A percentile compares a stretch with the other conserved stretches of the same genome.
These are phyloP conservation scores for Aphelocoma californica DNA, from an alignment of 2,797 vertebrate species.

Conservation along the genomic window DNA sequence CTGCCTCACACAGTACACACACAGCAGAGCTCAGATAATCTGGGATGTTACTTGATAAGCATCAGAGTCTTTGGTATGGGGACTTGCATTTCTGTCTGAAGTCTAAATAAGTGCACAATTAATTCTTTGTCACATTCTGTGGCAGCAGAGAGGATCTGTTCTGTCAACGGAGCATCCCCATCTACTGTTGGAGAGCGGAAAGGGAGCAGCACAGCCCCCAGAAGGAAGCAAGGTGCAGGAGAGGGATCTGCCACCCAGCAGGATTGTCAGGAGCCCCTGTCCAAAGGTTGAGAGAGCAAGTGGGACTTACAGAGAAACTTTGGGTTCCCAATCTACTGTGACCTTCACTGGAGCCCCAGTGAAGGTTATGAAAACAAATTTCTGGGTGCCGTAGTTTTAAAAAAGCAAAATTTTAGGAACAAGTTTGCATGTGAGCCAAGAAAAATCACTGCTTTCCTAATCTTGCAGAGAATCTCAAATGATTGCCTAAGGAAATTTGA, in stretches of 20 bases:
- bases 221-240: background rate
- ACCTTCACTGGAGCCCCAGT: background rate
- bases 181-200: background rate
- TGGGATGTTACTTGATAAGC: background rate
- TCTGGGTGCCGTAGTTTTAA: background rate
- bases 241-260: background rate
- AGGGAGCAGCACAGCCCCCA: background rate
- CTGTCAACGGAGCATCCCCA: constrained; percentile 10
- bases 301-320: background rate
- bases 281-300: background rate
- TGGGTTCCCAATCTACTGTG: background rate
- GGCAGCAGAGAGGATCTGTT: background rate
- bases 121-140: background rate
- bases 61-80: background rate
- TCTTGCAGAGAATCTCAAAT: background rate
- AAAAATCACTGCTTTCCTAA: background rate
- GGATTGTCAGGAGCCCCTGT: background rate
- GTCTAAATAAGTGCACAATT: background rate
- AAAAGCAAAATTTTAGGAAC: background rate
- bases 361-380: background rate
- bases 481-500: background rate
- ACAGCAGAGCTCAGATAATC: background rate
- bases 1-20: background rate
- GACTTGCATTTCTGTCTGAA: background rate
- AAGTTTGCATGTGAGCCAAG: background rate